phyloP scores from a whole-genome alignment of 1,140 invertebrate species.

The Leucophenga varia region DNA sequence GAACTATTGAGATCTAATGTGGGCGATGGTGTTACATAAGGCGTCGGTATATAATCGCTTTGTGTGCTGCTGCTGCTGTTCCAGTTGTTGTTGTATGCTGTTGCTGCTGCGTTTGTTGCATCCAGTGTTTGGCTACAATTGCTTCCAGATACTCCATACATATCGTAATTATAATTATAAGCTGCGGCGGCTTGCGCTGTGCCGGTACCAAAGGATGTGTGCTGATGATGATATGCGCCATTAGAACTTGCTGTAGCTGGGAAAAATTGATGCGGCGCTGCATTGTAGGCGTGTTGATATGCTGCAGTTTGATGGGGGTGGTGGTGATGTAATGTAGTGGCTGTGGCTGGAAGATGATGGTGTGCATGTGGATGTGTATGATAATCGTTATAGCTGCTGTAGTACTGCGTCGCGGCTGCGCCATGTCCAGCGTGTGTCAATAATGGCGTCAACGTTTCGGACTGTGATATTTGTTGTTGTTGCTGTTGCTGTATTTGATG shows the following conservation, averaged over 20 bases:
- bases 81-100: conserved; percentile 23
- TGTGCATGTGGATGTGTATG: conserved; percentile 32
- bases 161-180: conserved; percentile 3
- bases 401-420: too few species aligned
- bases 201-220: background rate
- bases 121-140: conserved; percentile 14
- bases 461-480: too few species aligned
- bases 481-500: too few species aligned
- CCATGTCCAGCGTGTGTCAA: conserved; percentile 3
- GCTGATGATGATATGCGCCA: conserved; percentile 11
- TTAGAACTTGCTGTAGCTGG: too few species aligned
- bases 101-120: conserved; percentile 17
- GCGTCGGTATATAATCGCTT: conserved; percentile 47
- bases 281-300: background rate
- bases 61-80: conserved; percentile 24
- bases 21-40: conserved; percentile 50
- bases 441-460: conserved; percentile 14
- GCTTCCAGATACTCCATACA: conserved; percentile 9
- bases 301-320: background rate
- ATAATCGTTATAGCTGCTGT: too few species aligned
- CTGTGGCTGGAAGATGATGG: conserved; percentile 12
- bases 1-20: conserved; percentile 51
- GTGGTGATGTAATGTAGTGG: background rate
- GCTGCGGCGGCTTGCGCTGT: conserved; percentile 11
- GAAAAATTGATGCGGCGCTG: too few species aligned